A percentile compares a stretch with the other conserved stretches of the same genome.
phyloP scores from a whole-genome alignment of 2,797 vertebrate species.

The Lophotriccus pileatus region DNA sequence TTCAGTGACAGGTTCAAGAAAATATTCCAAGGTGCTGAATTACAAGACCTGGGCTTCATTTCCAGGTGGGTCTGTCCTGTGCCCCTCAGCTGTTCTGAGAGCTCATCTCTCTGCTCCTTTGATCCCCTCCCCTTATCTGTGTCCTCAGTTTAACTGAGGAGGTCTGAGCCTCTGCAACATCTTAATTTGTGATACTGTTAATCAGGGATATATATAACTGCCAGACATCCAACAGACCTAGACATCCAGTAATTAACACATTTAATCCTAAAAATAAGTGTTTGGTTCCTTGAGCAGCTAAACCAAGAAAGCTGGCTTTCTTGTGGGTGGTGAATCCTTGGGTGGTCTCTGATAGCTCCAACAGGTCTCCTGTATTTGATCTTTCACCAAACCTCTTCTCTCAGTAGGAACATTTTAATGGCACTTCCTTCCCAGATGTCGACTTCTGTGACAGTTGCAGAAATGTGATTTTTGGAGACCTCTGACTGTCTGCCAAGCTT shows the following conservation, averaged over 20 bases:
- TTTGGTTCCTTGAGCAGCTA: background rate
- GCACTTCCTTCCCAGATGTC: background rate
- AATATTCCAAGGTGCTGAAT: background rate
- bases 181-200: background rate
- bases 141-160: background rate
- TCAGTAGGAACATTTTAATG: background rate
- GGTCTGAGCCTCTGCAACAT: background rate
- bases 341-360: background rate
- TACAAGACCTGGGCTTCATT: background rate
- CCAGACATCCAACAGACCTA: background rate
- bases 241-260: background rate
- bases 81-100: background rate
- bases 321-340: background rate
- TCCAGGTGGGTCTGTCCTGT: background rate
- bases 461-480: slow-evolving; percentile 38
- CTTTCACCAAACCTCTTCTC: background rate
- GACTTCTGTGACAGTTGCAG: background rate
- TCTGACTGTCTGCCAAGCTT: slow-evolving; percentile 40
- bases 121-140: background rate
- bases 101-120: background rate
- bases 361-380: background rate
- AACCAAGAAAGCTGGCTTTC: background rate
- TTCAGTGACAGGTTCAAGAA: background rate
- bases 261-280: background rate
- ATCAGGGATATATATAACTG: background rate